Conservation (phyloP, 2,797 vertebrate species). For the Argyrosomus regius region DNA sequence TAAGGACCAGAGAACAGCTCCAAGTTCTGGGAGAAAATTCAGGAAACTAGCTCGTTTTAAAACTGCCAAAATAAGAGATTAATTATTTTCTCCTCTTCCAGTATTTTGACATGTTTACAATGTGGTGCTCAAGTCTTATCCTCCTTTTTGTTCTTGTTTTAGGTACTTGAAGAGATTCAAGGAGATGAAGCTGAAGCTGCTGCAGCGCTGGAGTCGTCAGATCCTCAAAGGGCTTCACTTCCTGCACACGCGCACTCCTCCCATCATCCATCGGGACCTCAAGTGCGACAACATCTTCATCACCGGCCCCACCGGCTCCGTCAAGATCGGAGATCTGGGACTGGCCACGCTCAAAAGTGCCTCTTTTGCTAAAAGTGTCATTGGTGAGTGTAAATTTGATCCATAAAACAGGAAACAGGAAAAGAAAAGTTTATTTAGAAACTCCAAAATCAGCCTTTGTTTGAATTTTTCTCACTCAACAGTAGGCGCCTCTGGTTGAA, state of each 20-base stretch:
- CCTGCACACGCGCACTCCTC: slow-evolving; percentile 95
- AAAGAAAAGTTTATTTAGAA: too few species aligned
- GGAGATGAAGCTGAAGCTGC: slow-evolving; percentile 97
- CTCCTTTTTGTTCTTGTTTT: slow-evolving; percentile 38
- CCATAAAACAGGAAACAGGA: neutral
- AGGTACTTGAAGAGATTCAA: slow-evolving; percentile 98
- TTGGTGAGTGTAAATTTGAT: slow-evolving; percentile 84
- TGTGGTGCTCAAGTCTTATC: slow-evolving; percentile 23
- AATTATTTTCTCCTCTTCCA: slow-evolving; percentile 32
- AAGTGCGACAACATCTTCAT: slow-evolving; percentile 99
- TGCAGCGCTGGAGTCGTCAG: slow-evolving; percentile 98
- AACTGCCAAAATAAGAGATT: slow-evolving; percentile 52
- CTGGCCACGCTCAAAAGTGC: slow-evolving; percentile 97
- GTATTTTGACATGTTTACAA: slow-evolving; percentile 33
- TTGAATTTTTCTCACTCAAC: neutral
- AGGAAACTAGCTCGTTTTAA: slow-evolving; percentile 34
- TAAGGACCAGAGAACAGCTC: neutral
- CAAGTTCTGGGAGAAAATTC: slow-evolving; percentile 22
- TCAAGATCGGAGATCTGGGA: slow-evolving; percentile 98
- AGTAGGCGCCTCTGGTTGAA: slow-evolving; percentile 8
- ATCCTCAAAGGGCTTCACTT: slow-evolving; percentile 98
- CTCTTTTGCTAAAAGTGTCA: slow-evolving; percentile 98
- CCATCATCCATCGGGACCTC: slow-evolving; percentile 98
- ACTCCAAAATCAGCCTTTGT: neutral
- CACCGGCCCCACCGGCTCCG: slow-evolving; percentile 95